Evolutionary conservation across 2,888 invertebrate genomes (phyloP).

Genomic region (Cryptocephalus moraei): DNA sequence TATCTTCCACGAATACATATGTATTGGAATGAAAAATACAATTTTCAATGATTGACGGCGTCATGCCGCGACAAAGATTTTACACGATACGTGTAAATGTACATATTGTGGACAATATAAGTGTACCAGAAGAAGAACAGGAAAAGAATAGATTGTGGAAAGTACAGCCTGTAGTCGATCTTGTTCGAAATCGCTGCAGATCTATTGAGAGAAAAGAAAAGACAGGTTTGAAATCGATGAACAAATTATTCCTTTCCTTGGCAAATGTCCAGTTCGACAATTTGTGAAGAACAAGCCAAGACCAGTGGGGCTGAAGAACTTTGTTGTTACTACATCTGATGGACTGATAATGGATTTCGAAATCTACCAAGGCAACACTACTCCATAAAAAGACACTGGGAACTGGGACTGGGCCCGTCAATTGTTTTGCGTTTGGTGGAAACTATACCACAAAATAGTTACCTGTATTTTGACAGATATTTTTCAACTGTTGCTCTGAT

Average conservation of each 20-base stretch:
- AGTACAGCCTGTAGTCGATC: background rate
- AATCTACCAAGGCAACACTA: slow-evolving; percentile 21
- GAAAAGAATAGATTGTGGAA: slow-evolving; percentile 2
- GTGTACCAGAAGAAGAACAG: slow-evolving; percentile 4
- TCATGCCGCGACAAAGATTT: slow-evolving; percentile 1
- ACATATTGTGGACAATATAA: slow-evolving; percentile 11
- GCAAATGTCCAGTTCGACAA: slow-evolving; percentile 14
- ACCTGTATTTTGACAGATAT: slow-evolving; percentile 10
- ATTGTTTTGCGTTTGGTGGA: slow-evolving; percentile 1
- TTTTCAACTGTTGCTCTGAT: slow-evolving; percentile 9
- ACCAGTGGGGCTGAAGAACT: slow-evolving; percentile 28
- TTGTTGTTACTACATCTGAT: slow-evolving; percentile 21
- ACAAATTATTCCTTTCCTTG: slow-evolving; percentile 25
- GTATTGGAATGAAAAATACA: slow-evolving; percentile 12
- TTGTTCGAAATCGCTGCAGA: background rate
- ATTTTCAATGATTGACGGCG: slow-evolving; percentile 7
- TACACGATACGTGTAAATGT: slow-evolving; percentile 11
- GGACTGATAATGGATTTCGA: slow-evolving; percentile 21
- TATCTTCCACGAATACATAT: slow-evolving; percentile 13
- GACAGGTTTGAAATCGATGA: slow-evolving; percentile 15
- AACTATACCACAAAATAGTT: slow-evolving; percentile 3
- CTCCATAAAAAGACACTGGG: slow-evolving; percentile 1
- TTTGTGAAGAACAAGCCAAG: slow-evolving; percentile 25
- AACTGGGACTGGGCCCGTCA: slow-evolving; percentile 2
- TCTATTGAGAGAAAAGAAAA: background rate